Evolutionary conservation across 2,888 invertebrate genomes (phyloP).

Genomic region (Nysson spinosus): DNA sequence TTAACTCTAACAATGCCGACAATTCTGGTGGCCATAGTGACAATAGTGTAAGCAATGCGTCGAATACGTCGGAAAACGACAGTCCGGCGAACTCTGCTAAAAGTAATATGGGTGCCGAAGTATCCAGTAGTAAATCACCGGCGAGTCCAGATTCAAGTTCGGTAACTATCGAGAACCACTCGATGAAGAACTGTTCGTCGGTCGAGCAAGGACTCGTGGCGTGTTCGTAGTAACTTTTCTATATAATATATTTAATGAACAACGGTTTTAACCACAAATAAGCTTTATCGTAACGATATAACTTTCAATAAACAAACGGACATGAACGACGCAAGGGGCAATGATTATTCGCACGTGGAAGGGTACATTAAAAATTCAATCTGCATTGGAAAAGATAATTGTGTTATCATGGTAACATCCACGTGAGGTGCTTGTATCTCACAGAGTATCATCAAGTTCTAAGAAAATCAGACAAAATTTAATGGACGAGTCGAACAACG

Average conservation of each 20-base stretch:
- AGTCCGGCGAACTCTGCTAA: slow-evolving; percentile 25
- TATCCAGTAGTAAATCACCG: slow-evolving; percentile 63
- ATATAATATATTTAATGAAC: too few relatives aligned
- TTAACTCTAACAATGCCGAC: slow-evolving; percentile 12
- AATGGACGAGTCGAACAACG: slow-evolving; percentile 8
- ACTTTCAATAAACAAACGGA: slow-evolving; percentile 31
- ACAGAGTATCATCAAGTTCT: too few relatives aligned
- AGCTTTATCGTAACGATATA: too few relatives aligned
- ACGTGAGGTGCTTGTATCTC: too few relatives aligned
- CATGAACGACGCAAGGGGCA: too few relatives aligned
- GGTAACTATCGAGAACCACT: slow-evolving; percentile 53
- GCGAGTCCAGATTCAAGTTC: slow-evolving; percentile 72
- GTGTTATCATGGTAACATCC: background rate
- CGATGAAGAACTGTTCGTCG: slow-evolving; percentile 25
- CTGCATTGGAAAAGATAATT: slow-evolving; percentile 29
- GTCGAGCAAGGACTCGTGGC: slow-evolving; percentile 33
- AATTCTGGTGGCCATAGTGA: background rate
- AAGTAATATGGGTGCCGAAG: slow-evolving; percentile 41
- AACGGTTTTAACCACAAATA: too few relatives aligned
- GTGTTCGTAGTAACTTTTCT: too few relatives aligned
- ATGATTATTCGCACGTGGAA: too few relatives aligned
- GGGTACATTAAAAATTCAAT: too few relatives aligned
- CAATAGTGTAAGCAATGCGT: slow-evolving; percentile 5
- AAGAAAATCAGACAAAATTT: too few relatives aligned
- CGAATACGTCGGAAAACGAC: slow-evolving; percentile 28